Percentiles rank a stretch among this genome's conserved stretches.
phyloP scores from a whole-genome alignment of 2,888 invertebrate genomes.

The Calameuta filiformis region DNA sequence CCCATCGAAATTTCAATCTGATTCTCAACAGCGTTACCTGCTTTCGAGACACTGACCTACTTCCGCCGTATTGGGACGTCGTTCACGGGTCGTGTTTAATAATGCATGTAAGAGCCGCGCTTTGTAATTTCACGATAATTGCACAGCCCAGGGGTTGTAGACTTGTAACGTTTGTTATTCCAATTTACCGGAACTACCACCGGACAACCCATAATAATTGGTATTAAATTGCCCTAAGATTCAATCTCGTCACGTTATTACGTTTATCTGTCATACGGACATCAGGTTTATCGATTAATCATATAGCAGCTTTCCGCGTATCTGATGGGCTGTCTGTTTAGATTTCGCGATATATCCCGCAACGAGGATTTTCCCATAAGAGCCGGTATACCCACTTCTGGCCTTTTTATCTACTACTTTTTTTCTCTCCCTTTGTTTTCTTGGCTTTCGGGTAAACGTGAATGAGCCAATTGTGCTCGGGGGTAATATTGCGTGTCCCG shows the following conservation, averaged over 20 bases:
- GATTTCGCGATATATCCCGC: slow-evolving; percentile 28
- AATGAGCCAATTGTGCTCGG: slow-evolving; percentile 21
- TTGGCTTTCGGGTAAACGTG: slow-evolving; percentile 13
- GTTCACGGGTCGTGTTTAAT: no score
- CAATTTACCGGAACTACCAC: slow-evolving; percentile 47
- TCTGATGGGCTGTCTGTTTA: slow-evolving; percentile 32
- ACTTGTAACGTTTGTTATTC: slow-evolving; percentile 40
- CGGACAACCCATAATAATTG: slow-evolving; percentile 45
- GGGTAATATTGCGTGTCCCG: slow-evolving; percentile 30
- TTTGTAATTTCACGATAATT: slow-evolving; percentile 27
- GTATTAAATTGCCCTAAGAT: slow-evolving; percentile 57
- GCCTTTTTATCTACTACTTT: neutral
- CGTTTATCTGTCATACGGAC: neutral
- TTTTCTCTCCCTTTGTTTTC: neutral
- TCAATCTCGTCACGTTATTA: slow-evolving; percentile 34
- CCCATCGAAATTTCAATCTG: no score
- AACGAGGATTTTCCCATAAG: neutral
- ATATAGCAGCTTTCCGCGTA: slow-evolving; percentile 23
- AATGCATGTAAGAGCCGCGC: neutral
- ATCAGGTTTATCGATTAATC: neutral
- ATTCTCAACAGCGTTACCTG: no score
- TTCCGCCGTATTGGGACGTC: no score
- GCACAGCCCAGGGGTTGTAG: slow-evolving; percentile 21
- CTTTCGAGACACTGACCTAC: no score
- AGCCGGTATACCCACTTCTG: neutral